Base-by-base conservation (phyloP, 2,797 vertebrate genomes). In the Eleutherodactylus coqui region DNA sequence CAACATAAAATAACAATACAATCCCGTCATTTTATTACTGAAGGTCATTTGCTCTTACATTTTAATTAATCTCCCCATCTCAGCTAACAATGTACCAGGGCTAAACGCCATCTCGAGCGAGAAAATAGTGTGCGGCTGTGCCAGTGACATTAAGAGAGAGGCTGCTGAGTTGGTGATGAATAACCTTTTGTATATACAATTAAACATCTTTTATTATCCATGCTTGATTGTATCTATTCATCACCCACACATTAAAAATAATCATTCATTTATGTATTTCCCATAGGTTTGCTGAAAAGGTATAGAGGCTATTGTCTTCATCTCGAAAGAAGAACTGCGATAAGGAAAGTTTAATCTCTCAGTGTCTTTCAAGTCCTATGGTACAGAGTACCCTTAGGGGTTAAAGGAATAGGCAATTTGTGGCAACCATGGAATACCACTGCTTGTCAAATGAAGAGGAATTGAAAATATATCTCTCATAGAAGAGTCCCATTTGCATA, bases 171-270 rank as follows among this genome's bases (percentile, higher is more conserved):
- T 17, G 64, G 45, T n/a, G 53, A 69, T 67, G 75, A 79, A 85
- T 77, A 79, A 85, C 47, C 47, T 58, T 70, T 78, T 79, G 32
- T 85, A 24, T 67, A 34, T 70, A 55, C 83, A 62, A 85, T 85
- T 79, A 85, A 17, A 78, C 62, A 70, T 64, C 45, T 47, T 60
- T n/a, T 67, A 77, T 85, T 79, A 70, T 79, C 34, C 19, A 41
- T 72, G 34, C 45, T 55, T 79, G 75, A 85, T 79, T 85, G 36
- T 78, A 67, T 79, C 64, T 70, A 58, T 85, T 85, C 75, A 85
- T 79, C 34, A 55, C 53, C 41, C 53, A 83, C 82, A 62, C 69
- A 73, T 72, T 51, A 70, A 72, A 72, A 75, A 47, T 72, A 75
- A 73, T 75, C 41, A 45, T 83, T 73, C 5, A 36, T 77, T 34